Conservation (phyloP, 2,797 vertebrate genomes). For the Crenichthys baileyi region DNA sequence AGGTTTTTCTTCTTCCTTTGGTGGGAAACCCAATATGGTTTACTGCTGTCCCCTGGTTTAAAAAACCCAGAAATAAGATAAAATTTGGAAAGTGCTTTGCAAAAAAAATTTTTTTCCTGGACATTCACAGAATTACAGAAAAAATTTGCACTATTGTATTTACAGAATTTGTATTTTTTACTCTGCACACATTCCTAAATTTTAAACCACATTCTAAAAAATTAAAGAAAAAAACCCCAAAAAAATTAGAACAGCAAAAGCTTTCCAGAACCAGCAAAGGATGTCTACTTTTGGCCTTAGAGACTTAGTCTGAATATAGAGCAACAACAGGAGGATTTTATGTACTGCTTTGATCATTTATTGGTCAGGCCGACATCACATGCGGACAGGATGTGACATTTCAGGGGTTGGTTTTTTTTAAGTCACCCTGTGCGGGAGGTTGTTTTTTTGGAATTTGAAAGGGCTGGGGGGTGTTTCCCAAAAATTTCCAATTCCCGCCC, state of each 20-base stretch:
- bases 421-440: background rate
- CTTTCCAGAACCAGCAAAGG: no score
- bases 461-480: no score
- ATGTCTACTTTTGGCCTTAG: background rate
- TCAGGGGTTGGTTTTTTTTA: no score
- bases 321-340: background rate
- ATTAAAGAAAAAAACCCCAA: no score
- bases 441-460: background rate
- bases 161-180: background rate
- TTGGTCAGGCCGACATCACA: background rate
- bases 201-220: background rate
- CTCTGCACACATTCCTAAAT: background rate
- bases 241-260: no score
- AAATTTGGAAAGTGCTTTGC: background rate
- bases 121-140: no score
- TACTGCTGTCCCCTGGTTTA: slow-evolving; percentile 85
- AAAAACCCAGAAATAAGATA: background rate
- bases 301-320: background rate
- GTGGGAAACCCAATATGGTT: slow-evolving; percentile 96
- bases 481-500: no score
- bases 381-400: background rate
- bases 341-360: background rate
- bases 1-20: slow-evolving; percentile 97
- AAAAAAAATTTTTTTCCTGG: background rate
- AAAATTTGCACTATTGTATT: background rate